Conservation (phyloP, 2,888 invertebrate genomes). For the Oscheius myriophilus region DNA sequence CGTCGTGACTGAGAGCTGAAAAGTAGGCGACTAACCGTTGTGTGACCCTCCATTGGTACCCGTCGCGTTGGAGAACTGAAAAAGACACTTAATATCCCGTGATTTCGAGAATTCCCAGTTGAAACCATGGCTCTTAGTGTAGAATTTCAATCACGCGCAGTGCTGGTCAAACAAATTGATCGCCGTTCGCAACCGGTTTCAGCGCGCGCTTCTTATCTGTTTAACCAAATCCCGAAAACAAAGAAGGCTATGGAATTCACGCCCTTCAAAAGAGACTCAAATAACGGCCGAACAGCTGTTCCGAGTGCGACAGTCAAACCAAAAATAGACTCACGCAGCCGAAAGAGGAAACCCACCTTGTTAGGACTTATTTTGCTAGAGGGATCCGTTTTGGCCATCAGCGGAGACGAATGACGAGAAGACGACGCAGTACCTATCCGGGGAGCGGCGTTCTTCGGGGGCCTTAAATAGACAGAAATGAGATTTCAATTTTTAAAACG, state of each 20-base stretch:
- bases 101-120: neutral
- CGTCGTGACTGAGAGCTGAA: too few relatives aligned
- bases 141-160: slow-evolving; percentile 3
- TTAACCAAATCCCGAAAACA: slow-evolving; percentile 21
- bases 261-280: neutral
- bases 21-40: slow-evolving; percentile 26
- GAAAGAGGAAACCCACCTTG: slow-evolving; percentile 13
- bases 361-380: slow-evolving; percentile 32
- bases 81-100: slow-evolving; percentile 13
- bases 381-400: slow-evolving; percentile 23
- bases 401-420: slow-evolving; percentile 30
- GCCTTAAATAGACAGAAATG: slow-evolving; percentile 1
- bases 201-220: slow-evolving; percentile 17
- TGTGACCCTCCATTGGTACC: slow-evolving; percentile 24
- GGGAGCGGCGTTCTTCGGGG: slow-evolving; percentile 27
- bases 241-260: slow-evolving; percentile 4
- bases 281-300: neutral
- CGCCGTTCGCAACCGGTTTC: slow-evolving; percentile 15
- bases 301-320: neutral
- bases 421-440: slow-evolving; percentile 35
- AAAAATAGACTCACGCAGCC: neutral
- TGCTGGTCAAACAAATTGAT: slow-evolving; percentile 11
- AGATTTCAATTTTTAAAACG: too few relatives aligned
- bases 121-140: neutral
- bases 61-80: slow-evolving; percentile 31